Conservation (phyloP, 1,140 invertebrate species). For the Tigriopus japonicus region DNA sequence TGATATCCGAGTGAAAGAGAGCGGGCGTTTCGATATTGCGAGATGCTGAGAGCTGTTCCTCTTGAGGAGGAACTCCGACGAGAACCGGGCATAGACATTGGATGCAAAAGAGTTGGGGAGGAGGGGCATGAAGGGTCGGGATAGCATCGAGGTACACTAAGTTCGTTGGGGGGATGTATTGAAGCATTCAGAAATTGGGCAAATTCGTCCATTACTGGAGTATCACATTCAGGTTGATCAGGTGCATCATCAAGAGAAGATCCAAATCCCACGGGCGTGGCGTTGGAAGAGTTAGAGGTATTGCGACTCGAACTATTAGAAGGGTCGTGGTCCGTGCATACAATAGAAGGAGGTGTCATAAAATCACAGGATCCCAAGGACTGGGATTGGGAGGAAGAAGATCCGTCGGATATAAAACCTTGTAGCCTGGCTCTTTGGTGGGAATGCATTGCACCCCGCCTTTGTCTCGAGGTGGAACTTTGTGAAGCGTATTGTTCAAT, state of each 20-base stretch:
- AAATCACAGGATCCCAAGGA: too few relatives aligned
- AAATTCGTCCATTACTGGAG: slow-evolving; percentile 12
- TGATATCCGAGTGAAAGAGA: slow-evolving; percentile 4
- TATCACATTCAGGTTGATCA: not conserved
- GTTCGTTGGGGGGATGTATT: slow-evolving; percentile 13
- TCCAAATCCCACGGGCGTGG: too few relatives aligned
- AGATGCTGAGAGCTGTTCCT: not conserved
- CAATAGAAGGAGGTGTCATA: slow-evolving; percentile 1
- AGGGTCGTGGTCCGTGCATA: slow-evolving; percentile 2
- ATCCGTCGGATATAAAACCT: too few relatives aligned
- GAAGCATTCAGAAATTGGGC: slow-evolving; percentile 14
- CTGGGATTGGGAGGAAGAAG: too few relatives aligned
- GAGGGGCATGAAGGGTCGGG: not conserved
- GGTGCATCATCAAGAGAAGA: too few relatives aligned
- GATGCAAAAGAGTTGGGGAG: not conserved
- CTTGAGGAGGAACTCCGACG: not conserved
- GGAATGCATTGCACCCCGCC: too few relatives aligned
- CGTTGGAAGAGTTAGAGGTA: too few relatives aligned
- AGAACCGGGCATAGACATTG: not conserved
- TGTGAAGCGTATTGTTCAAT: too few relatives aligned
- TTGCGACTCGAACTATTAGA: too few relatives aligned
- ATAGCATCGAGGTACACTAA: slow-evolving; percentile 14
- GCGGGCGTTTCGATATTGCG: not conserved
- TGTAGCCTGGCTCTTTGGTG: too few relatives aligned
- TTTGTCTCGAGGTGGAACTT: too few relatives aligned